Base-by-base conservation (phyloP, 2,113 vertebrate species). In the Nannospalax galili region DNA sequence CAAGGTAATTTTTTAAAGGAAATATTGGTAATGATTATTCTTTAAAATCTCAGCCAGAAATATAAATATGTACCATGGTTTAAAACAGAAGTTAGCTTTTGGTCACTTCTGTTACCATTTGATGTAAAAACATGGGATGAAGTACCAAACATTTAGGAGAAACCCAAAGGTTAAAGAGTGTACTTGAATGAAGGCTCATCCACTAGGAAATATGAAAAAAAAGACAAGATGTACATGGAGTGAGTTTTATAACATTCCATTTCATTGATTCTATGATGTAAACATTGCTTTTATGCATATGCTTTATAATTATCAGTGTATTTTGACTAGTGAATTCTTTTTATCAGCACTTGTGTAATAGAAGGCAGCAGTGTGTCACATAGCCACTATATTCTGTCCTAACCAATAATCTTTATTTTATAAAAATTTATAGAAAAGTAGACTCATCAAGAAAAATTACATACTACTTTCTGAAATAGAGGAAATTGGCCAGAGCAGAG, bases 401-500 rank as follows among this genome's bases (percentile, higher is more conserved):
- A 96, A 86, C 32, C 0, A 85, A 37, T 94, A 56, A 62, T 58
- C 84, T 85, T 32, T 74, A 2, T 62, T 42, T 73, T 82, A 87
- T 0, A 92, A n/a, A 86, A 93, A 52, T 40, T 19, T 70, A 80
- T 1, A 88, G 7, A 93, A 95, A 93, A 95, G 65, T 90, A 88
- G 52, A 96, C 84, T 6, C 1, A 73, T 60, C 92, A n/a, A 45
- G 14, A 40, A n/a, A 45, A 88, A 91, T 95, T 22, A 3, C 0
- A 35, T 0, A 42, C n/a, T 78, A 84, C 48, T 62, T 85, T 6
- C 20, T 64, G 8, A 86, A 84, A 77, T 91, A 56, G 1, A 1
- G 1, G 91, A 24, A 93, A 91, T 74, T 94, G 0, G 95, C 22
- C 60, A 95, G 7, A 95, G 72, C 73, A 77, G 96, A 69, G 89